Percentiles rank a stretch among this genome's conserved stretches.
These are phyloP conservation scores for Catocala fraxini DNA, from an alignment of 2,888 invertebrate genomes.

Conservation along the genomic window DNA sequence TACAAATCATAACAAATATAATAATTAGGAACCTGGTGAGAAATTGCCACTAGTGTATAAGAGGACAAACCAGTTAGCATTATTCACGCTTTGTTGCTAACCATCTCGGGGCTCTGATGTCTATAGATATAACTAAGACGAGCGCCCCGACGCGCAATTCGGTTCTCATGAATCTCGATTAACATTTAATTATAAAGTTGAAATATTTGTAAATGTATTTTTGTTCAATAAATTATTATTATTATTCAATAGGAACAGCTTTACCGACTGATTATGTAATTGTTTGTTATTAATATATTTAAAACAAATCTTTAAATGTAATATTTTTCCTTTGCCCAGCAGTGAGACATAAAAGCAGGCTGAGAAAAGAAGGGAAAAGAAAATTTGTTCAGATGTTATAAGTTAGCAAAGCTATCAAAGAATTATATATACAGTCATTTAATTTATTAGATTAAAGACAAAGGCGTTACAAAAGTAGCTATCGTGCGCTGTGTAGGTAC, in stretches of 20 bases:
- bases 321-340: too few relatives aligned
- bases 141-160: background rate
- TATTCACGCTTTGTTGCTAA: slow-evolving; percentile 36
- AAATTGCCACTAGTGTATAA: slow-evolving; percentile 37
- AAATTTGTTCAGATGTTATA: background rate
- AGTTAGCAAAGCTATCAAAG: background rate
- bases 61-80: slow-evolving; percentile 23
- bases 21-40: slow-evolving; percentile 33
- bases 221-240: too few relatives aligned
- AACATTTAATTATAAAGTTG: too few relatives aligned
- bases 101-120: slow-evolving; percentile 18
- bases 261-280: background rate
- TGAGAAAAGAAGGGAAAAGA: too few relatives aligned
- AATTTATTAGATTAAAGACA: too few relatives aligned
- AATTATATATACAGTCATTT: background rate
- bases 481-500: background rate
- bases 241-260: background rate
- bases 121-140: background rate
- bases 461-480: too few relatives aligned
- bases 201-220: too few relatives aligned
- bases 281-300: slow-evolving; percentile 10
- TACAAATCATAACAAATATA: slow-evolving; percentile 29
- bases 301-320: background rate
- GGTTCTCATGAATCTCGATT: slow-evolving; percentile 1
- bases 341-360: too few relatives aligned